Percentiles rank a stretch among this genome's conserved stretches.
These are phyloP conservation scores for Nannoperca australis DNA, from an alignment of 2,797 vertebrate species.

Conservation along the genomic window DNA sequence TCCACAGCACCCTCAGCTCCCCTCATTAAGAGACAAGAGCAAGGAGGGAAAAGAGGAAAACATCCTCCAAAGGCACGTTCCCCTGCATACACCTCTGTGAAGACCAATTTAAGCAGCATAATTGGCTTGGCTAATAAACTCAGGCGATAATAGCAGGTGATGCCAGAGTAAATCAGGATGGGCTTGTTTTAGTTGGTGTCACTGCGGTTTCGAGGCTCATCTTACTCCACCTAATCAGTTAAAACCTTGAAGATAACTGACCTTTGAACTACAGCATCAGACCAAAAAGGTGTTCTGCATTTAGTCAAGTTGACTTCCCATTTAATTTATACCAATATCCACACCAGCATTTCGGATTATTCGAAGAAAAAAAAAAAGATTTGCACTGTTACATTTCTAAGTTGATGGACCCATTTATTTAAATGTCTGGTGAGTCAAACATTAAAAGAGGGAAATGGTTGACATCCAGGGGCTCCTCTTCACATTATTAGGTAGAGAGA, in stretches of 20 bases:
- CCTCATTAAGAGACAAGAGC: slow-evolving; percentile 69
- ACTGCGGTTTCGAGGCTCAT: slow-evolving; percentile 26
- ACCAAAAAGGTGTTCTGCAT: background rate
- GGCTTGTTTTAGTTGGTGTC: slow-evolving; percentile 36
- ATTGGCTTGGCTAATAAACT: slow-evolving; percentile 78
- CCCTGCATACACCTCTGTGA: slow-evolving; percentile 53
- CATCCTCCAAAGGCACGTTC: slow-evolving; percentile 50
- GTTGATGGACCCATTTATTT: slow-evolving; percentile 27
- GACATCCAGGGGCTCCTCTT: slow-evolving; percentile 13
- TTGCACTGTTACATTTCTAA: too few relatives aligned
- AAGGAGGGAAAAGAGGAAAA: slow-evolving; percentile 56
- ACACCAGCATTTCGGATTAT: too few relatives aligned
- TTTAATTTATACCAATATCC: background rate
- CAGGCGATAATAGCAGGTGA: slow-evolving; percentile 66
- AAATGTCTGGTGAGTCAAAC: background rate
- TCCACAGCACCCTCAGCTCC: slow-evolving; percentile 41
- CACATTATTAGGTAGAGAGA: slow-evolving; percentile 26
- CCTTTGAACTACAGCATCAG: slow-evolving; percentile 11
- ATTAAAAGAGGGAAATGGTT: slow-evolving; percentile 12
- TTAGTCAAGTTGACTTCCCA: background rate
- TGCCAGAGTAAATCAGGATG: slow-evolving; percentile 51
- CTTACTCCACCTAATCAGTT: slow-evolving; percentile 1
- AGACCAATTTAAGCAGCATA: slow-evolving; percentile 70
- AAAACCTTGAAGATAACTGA: background rate
- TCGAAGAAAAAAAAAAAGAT: too few relatives aligned